These are phyloP conservation scores for Muscidifurax raptorellus DNA, from an alignment of 1,140 invertebrate genomes.

Conservation along the genomic window DNA sequence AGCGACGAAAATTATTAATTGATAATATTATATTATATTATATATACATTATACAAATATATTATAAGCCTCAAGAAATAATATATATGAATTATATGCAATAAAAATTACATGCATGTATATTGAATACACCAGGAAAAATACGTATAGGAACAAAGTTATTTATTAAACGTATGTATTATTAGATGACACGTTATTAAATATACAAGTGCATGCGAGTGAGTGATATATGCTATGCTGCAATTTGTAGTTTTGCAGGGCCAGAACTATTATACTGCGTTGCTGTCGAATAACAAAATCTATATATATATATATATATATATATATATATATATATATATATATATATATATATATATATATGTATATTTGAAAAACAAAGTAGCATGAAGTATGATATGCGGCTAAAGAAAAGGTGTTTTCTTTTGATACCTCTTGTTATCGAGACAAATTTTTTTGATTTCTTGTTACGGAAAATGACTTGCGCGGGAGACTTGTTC, in stretches of 20 bases:
- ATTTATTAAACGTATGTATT: constrained; percentile 34
- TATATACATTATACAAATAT: constrained; percentile 44
- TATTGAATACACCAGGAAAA: constrained; percentile 47
- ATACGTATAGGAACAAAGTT: constrained; percentile 61
- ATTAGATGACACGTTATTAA: neutral
- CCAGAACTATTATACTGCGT: neutral
- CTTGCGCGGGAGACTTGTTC: neutral
- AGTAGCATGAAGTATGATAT: neutral
- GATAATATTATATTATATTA: constrained; percentile 15
- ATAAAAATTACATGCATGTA: constrained; percentile 48
- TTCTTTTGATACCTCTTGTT: neutral
- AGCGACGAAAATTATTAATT: constrained; percentile 52
- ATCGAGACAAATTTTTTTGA: neutral
- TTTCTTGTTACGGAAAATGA: neutral
- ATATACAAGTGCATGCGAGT: constrained; percentile 4
- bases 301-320: neutral
- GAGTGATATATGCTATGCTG: neutral
- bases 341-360: neutral
- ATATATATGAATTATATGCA: constrained; percentile 46
- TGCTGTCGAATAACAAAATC: neutral
- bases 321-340: neutral
- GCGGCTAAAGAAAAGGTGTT: neutral
- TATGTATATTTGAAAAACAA: neutral
- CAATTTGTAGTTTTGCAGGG: neutral
- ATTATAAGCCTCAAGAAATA: constrained; percentile 11